phyloP scores from a whole-genome alignment of 2,888 invertebrate species.

The Agrypnus murinus region DNA sequence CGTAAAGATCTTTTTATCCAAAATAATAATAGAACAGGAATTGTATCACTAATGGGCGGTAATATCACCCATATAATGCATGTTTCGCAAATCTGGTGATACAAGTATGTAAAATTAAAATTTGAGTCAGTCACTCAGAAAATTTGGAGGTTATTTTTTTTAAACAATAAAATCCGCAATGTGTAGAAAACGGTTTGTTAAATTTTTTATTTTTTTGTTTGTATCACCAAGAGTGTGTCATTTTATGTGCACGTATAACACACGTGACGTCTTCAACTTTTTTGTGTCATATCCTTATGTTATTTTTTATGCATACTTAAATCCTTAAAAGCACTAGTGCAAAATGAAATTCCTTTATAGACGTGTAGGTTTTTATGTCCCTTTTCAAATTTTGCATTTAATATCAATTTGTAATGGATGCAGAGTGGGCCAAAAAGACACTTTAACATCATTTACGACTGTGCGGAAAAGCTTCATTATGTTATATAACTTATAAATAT shows the following conservation, averaged over 20 bases:
- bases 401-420: no score
- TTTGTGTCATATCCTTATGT: background rate
- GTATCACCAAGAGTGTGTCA: background rate
- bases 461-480: no score
- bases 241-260: slow-evolving; percentile 1
- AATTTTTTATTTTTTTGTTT: background rate
- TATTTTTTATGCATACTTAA: no score
- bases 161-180: background rate
- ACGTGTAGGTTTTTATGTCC: no score
- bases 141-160: slow-evolving; percentile 5
- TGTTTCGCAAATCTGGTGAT: background rate
- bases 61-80: background rate
- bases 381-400: no score
- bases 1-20: background rate
- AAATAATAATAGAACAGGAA: background rate
- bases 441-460: no score
- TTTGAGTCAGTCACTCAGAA: background rate
- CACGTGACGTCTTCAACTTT: background rate
- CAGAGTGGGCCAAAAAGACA: no score
- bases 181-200: background rate
- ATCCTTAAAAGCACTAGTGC: no score
- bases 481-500: no score
- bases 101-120: slow-evolving; percentile 3
- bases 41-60: background rate
- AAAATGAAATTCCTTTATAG: no score